Evolutionary conservation across 2,888 invertebrate species (phyloP).

Genomic region (Mermis nigrescens): DNA sequence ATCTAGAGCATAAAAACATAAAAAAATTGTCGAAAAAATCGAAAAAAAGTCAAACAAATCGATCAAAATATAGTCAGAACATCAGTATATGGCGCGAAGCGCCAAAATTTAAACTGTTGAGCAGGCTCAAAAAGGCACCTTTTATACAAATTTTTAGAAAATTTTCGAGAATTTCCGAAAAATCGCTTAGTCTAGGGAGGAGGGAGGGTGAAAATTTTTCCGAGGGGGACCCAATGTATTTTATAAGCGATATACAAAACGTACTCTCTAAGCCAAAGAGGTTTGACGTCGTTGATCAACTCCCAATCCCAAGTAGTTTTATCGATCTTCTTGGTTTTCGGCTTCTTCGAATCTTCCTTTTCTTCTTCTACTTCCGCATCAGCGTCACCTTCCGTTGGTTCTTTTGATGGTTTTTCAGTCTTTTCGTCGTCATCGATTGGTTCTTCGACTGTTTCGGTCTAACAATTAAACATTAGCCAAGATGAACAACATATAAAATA

Average conservation of each 20-base stretch:
- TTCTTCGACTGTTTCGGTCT: slow-evolving; percentile 55
- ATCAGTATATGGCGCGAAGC: too few species aligned
- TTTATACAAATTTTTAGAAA: too few species aligned
- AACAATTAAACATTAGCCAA: slow-evolving; percentile 16
- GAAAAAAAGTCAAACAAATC: too few species aligned
- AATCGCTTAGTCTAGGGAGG: too few species aligned
- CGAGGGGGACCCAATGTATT: too few species aligned
- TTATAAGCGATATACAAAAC: slow-evolving; percentile 12
- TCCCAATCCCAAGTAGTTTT: slow-evolving; percentile 98
- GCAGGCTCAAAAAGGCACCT: too few species aligned
- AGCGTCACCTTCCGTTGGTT: slow-evolving; percentile 22
- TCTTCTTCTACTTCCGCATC: slow-evolving; percentile 25
- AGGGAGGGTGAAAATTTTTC: too few species aligned
- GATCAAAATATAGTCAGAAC: too few species aligned
- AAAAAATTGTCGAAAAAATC: too few species aligned
- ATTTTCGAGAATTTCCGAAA: too few species aligned
- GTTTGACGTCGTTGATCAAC: slow-evolving; percentile 83
- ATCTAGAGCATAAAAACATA: too few species aligned
- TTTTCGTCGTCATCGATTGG: slow-evolving; percentile 38
- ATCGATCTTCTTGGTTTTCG: slow-evolving; percentile 63
- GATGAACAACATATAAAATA: neutral
- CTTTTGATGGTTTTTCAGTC: slow-evolving; percentile 18
- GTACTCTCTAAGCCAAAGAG: slow-evolving; percentile 88
- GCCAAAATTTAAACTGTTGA: too few species aligned
- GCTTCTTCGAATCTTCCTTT: slow-evolving; percentile 43